A percentile compares a stretch with the other conserved stretches of the same genome.
These are phyloP conservation scores for Typhlichthys eigenmanni DNA, from an alignment of 2,797 vertebrate species.

Conservation along the genomic window DNA sequence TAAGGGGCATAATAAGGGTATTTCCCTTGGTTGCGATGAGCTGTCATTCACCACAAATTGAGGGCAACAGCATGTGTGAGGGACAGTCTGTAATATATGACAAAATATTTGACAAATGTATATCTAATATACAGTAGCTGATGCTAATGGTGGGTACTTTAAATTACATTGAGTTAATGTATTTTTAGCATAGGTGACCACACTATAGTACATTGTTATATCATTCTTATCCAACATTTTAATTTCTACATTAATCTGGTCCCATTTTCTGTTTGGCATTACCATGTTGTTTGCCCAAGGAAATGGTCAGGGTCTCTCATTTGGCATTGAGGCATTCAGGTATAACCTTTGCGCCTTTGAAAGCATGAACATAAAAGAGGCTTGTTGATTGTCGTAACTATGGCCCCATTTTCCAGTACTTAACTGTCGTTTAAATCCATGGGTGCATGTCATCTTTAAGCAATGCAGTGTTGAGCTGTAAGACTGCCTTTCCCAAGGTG, in stretches of 20 bases:
- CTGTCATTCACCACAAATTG: no score
- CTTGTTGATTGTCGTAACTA: slow-evolving; percentile 42
- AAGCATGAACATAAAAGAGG: slow-evolving; percentile 47
- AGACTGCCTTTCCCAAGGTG: not conserved
- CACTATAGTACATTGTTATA: slow-evolving; percentile 2
- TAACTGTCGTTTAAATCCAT: slow-evolving; percentile 50
- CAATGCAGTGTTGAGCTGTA: slow-evolving; percentile 17
- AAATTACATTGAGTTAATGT: no score
- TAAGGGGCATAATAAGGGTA: slow-evolving; percentile 23
- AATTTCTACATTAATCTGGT: slow-evolving; percentile 29
- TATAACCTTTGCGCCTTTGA: slow-evolving; percentile 47
- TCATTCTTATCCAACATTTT: slow-evolving; percentile 17
- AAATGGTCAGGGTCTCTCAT: slow-evolving; percentile 24
- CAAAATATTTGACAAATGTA: no score
- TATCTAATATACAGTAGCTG: no score
- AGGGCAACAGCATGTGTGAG: no score
- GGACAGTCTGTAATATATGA: no score
- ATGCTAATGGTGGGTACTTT: no score
- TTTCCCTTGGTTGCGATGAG: no score
- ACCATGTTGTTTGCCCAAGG: slow-evolving; percentile 23
- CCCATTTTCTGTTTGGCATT: slow-evolving; percentile 14
- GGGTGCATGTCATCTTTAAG: slow-evolving; percentile 38
- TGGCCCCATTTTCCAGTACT: slow-evolving; percentile 51
- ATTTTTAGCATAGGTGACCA: no score
- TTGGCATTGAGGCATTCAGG: slow-evolving; percentile 39